Evolutionary conservation across 2,797 vertebrate genomes (phyloP).

Genomic region (Epinephelus coioides): DNA sequence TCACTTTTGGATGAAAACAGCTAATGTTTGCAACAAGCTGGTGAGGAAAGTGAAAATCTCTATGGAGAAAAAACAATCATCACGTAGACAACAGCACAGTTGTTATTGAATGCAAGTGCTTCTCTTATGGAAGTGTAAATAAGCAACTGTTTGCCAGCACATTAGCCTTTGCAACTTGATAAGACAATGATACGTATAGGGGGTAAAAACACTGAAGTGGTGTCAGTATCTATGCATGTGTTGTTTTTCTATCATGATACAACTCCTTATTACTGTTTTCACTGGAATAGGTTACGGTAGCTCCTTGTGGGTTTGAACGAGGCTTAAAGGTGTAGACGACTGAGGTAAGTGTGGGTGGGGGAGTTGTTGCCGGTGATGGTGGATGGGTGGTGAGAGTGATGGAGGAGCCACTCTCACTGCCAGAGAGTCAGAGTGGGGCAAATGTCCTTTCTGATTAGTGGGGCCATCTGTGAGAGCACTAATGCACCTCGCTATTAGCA

Average conservation of each 20-base stretch:
- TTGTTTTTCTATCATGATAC: neutral
- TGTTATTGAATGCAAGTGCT: no score
- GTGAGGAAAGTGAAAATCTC: no score
- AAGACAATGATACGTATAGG: neutral
- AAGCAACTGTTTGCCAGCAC: neutral
- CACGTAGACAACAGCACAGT: no score
- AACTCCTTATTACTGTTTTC: neutral
- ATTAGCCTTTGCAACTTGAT: neutral
- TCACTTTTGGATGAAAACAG: no score
- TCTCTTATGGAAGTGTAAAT: no score
- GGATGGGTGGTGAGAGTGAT: slow-evolving; percentile 53
- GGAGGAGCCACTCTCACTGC: slow-evolving; percentile 60
- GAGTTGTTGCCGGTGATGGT: slow-evolving; percentile 15
- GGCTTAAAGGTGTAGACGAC: neutral
- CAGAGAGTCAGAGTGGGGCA: slow-evolving; percentile 53
- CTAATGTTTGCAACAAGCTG: no score
- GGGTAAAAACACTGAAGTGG: neutral
- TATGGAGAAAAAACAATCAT: no score
- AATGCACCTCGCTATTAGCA: slow-evolving; percentile 87
- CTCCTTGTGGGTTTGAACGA: neutral
- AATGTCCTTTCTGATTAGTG: slow-evolving; percentile 81
- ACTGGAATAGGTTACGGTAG: fast-evolving
- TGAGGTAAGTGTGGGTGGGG: slow-evolving; percentile 21
- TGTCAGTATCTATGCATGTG: neutral
- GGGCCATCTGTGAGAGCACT: slow-evolving; percentile 78